Evolutionary conservation across 2,888 invertebrate genomes (phyloP).

Genomic region (Cecidostiba fungosa): DNA sequence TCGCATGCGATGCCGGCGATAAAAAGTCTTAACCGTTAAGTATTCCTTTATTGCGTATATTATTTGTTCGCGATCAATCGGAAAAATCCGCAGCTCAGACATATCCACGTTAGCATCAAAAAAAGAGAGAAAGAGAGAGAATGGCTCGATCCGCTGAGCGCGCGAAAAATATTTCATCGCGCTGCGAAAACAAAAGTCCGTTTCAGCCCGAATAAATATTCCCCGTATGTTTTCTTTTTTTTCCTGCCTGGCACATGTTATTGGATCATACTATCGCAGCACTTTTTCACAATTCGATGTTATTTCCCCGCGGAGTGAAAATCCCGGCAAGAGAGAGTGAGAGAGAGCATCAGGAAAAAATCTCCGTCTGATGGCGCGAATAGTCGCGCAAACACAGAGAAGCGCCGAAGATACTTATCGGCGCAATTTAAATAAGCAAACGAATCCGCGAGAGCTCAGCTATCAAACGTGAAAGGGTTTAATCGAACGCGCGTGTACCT

Average conservation of each 20-base stretch:
- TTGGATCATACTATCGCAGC: constrained; percentile 56
- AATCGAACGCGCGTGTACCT: constrained; percentile 38
- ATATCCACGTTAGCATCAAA: neutral
- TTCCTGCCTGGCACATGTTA: constrained; percentile 4
- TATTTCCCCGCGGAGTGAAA: constrained; percentile 50
- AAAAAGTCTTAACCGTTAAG: neutral
- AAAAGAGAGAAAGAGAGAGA: neutral
- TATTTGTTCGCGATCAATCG: neutral
- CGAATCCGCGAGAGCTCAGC: constrained; percentile 35
- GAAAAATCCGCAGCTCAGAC: constrained; percentile 8
- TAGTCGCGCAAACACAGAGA: constrained; percentile 1
- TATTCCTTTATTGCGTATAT: neutral
- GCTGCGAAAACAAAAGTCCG: constrained; percentile 37
- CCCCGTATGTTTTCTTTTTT: constrained; percentile 17
- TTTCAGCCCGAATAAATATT: constrained; percentile 54
- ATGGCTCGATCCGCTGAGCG: neutral
- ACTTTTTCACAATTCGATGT: constrained; percentile 44
- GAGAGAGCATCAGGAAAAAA: neutral
- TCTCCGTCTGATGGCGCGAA: neutral
- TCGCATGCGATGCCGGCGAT: neutral
- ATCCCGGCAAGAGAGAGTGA: neutral
- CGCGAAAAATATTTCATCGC: constrained; percentile 10
- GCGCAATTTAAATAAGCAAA: constrained; percentile 57
- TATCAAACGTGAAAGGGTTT: constrained; percentile 43
- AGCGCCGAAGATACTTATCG: constrained; percentile 43